Percentiles rank a stretch among this genome's conserved stretches.
Evolutionary conservation across 1,140 invertebrate species (phyloP).

Genomic region (Halesus radiatus): DNA sequence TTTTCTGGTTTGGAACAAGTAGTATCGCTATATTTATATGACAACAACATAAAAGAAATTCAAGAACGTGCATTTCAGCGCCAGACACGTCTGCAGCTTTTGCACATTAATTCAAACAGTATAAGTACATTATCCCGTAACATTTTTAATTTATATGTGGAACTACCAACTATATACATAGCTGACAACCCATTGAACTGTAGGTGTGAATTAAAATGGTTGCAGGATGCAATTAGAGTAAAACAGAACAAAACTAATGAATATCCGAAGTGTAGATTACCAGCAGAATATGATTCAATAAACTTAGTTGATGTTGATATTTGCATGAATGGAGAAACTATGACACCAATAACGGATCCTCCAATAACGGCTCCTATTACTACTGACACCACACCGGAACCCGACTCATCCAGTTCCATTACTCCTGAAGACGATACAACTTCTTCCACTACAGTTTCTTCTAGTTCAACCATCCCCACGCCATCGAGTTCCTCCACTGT

Average conservation of each 20-base stretch:
- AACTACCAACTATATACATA: constrained; percentile 56
- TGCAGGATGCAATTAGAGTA: constrained; percentile 24
- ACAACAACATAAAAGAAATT: constrained; percentile 58
- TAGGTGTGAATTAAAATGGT: constrained; percentile 47
- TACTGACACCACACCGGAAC: neutral
- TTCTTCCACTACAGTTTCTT: neutral
- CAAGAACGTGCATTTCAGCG: constrained; percentile 57
- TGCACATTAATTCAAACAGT: constrained; percentile 42
- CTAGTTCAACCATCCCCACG: no score
- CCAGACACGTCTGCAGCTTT: constrained; percentile 41
- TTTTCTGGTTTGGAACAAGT: constrained; percentile 58
- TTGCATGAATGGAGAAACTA: neutral
- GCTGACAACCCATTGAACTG: constrained; percentile 48
- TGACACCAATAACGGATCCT: neutral
- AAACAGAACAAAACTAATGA: neutral
- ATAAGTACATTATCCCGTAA: constrained; percentile 59
- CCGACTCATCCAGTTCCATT: neutral
- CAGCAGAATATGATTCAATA: neutral
- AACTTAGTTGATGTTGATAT: constrained; percentile 33
- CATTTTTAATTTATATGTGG: constrained; percentile 54
- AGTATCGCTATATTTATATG: constrained; percentile 53
- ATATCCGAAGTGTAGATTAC: constrained; percentile 23
- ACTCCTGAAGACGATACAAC: neutral
- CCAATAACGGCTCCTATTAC: neutral
- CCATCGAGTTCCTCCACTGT: no score